Evolutionary conservation across 2,888 invertebrate species (phyloP), one percentile per base, ranked within the genome.

Genomic region (Papilio protenor): DNA sequence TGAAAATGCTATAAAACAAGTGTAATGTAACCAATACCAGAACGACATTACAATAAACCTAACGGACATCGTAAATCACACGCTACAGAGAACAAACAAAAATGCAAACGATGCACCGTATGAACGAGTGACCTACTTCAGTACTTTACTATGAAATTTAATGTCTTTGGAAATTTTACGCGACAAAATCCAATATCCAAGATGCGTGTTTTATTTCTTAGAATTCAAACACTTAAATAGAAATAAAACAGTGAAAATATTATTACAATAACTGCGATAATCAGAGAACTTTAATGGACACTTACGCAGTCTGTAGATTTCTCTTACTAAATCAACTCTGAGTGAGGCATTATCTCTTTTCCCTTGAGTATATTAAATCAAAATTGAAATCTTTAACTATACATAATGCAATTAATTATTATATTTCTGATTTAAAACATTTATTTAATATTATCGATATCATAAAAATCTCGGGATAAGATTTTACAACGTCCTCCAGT

Each of bases 151-250:
- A 52, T 71, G 71, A 71, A 71, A 61, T 64, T 47, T 64, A 66
- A 75, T 52, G 33, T 64, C 66, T 66, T 75, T n/a, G 47, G 52
- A 27, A 49, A 66, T n/a, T 75, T 71, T 52, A 75, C 27, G 33
- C 64, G 64, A 40, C 49, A 45, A 27, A 16, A 23, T 47, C 16
- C 49, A 27, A 64, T n/a, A 74, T 27, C 27, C 2, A 27, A 23
- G 61, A 47, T 47, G 16, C 8, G 27, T 61, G 10, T 21, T 57
- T 61, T 74, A 61, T 49, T 61, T 61, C 49, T 47, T 59, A 45
- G 45, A 27, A 16, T 61, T 49, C 5, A 16, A 40, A 55, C 1
- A 47, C 11, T 5, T 73, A 23, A 33, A 59, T 45, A 73, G 1
- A 47, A 47, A 70, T 45, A 40, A 23, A 14, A 21, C 21, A 76